Evolutionary conservation across 30 jellyfish, hydroid and myxozoan genomes (phyloP).

Genomic region (Catostylus mosaicus): DNA sequence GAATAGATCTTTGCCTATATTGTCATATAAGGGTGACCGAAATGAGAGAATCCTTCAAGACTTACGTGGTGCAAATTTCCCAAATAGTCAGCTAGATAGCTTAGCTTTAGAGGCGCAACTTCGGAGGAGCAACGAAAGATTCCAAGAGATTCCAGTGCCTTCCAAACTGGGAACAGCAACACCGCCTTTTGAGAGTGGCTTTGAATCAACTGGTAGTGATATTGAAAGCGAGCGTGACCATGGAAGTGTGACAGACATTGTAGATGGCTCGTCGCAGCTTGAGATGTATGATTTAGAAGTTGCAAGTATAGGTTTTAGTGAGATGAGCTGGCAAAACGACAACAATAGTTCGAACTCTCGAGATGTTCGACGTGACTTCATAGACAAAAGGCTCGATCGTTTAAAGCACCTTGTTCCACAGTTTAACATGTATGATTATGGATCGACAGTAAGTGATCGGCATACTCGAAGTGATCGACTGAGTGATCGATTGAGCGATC

Average conservation of each 20-base stretch:
- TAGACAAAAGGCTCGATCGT: constrained; percentile 48
- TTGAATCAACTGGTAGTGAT: constrained; percentile 90
- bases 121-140: constrained; percentile 17
- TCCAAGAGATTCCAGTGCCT: constrained; percentile 17
- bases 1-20: constrained; percentile 51
- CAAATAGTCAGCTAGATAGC: not conserved
- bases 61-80: constrained; percentile 33
- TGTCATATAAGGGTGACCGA: constrained; percentile 36
- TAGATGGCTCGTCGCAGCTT: constrained; percentile 66
- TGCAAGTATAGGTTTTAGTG: constrained; percentile 89
- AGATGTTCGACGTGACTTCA: constrained; percentile 54
- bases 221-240: constrained; percentile 49
- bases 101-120: not conserved
- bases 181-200: constrained; percentile 87
- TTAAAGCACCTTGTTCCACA: constrained; percentile 52
- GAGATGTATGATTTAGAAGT: constrained; percentile 85
- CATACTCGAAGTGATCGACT: constrained; percentile 38
- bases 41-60: constrained; percentile 67
- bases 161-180: constrained; percentile 58
- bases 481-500: constrained; percentile 63
- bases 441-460: constrained; percentile 54
- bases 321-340: constrained; percentile 92
- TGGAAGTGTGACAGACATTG: constrained; percentile 53
- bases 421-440: constrained; percentile 31
- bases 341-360: constrained; percentile 46